A percentile compares a stretch with the other conserved stretches of the same genome.
Evolutionary conservation across 2,797 vertebrate genomes (phyloP).

Genomic region (Pangasius krempfi): DNA sequence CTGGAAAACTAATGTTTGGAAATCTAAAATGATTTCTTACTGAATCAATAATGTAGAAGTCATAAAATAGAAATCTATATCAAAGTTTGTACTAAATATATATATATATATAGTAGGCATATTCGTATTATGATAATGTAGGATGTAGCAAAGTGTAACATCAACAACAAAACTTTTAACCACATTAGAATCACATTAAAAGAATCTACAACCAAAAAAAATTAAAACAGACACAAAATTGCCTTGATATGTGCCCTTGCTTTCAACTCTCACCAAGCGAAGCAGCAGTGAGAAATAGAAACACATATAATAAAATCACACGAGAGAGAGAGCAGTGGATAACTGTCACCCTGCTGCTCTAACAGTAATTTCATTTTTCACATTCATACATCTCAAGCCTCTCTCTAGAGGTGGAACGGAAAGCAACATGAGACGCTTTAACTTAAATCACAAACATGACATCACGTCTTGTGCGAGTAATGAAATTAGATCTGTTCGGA

Average conservation of each 20-base stretch:
- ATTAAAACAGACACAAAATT: neutral
- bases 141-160: neutral
- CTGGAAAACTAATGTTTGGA: too few species aligned
- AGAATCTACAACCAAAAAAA: neutral
- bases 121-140: neutral
- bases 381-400: conserved; percentile 20
- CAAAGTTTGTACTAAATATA: too few species aligned
- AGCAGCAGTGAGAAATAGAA: neutral
- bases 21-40: too few species aligned
- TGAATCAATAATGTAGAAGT: too few species aligned
- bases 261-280: neutral
- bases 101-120: too few species aligned
- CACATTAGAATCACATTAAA: neutral
- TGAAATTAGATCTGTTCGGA: conserved; percentile 23
- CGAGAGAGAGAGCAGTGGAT: neutral
- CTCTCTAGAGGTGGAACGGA: neutral
- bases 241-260: neutral
- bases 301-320: neutral
- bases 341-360: neutral
- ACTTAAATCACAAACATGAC: conserved; percentile 31
- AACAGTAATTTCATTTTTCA: conserved; percentile 37
- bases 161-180: neutral
- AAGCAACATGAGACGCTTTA: conserved; percentile 27
- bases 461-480: conserved; percentile 28
- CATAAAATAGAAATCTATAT: too few species aligned